These are phyloP conservation scores for Strigamia crassipes DNA, from an alignment of 2,888 invertebrate genomes.

Conservation along the genomic window DNA sequence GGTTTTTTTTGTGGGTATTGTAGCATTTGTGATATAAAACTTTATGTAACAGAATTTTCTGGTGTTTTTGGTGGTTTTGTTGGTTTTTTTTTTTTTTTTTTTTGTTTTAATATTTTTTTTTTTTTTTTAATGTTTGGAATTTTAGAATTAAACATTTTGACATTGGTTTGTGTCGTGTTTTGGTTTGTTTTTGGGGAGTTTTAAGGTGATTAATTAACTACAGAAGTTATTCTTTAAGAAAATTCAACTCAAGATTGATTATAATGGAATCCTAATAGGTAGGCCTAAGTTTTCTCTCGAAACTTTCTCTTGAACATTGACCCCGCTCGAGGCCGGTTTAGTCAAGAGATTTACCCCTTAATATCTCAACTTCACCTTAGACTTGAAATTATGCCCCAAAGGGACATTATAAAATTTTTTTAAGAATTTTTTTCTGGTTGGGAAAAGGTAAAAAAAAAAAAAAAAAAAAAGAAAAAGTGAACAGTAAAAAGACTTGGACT, in stretches of 20 bases:
- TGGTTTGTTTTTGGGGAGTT: too few relatives aligned
- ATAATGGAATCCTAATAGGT: not conserved
- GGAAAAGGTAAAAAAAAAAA: not conserved
- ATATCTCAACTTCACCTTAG: constrained; percentile 35
- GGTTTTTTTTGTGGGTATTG: not conserved
- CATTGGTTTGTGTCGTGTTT: too few relatives aligned
- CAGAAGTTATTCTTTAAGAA: not conserved
- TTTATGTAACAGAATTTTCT: not conserved
- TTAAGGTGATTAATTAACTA: not conserved
- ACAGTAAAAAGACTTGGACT: not conserved
- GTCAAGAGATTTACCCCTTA: constrained; percentile 42
- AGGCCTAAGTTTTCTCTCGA: not conserved
- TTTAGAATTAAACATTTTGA: too few relatives aligned
- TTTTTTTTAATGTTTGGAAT: too few relatives aligned
- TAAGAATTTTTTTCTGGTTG: not conserved
- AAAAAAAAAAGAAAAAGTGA: not conserved
- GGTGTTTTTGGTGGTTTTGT: not conserved
- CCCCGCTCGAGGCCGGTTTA: constrained; percentile 38
- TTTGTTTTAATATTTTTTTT: too few relatives aligned
- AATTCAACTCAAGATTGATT: not conserved
- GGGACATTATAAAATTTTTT: not conserved
- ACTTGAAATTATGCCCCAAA: constrained; percentile 38
- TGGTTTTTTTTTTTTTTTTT: too few relatives aligned
- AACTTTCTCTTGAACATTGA: constrained; percentile 40
- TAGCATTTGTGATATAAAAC: not conserved